Evolutionary conservation across 2,888 invertebrate genomes (phyloP), one percentile per base, ranked within the genome.

Genomic region (Hesperia comma): DNA sequence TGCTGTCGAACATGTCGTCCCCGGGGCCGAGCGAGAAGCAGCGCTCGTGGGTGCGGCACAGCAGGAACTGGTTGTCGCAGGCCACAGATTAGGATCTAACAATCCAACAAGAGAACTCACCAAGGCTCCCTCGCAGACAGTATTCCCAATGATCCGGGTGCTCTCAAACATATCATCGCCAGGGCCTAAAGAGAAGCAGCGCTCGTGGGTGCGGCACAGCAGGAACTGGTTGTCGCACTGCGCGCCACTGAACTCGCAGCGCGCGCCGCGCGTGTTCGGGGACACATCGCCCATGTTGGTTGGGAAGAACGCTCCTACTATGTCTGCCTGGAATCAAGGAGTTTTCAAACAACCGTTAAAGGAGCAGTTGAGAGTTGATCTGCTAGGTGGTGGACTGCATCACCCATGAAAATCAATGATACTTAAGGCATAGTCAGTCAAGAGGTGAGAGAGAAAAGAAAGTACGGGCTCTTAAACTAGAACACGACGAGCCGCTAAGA

Each of bases 121-220:
- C 94, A 92, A 81, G 5, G 97, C 96, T 72, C 95, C 96, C 14
- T 93, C 84, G 75, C 90, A 95, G 64, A 98, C 93, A 63, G 93
- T 93, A 10, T 92, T 87, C 0, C 95, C 97, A 69, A 98, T 97
- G 58, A 98, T 96, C 79, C 92, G 93, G 0, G 97, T 96, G 81
- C 97, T 97, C 72, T 97, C 96, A 75, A 95, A 95, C 96, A 97
- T 97, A 77, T 97, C 95, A 1, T 90, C 93, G 0, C 97, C 97
- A 0, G 97, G 97, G 0, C 98, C 98, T 15, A 93, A 92, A 0
- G 97, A 95, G 72, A 95, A 94, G 83, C 98, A 98, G 67, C 94
- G 86, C 75, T 94, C 85, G 78, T 94, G 71, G 1, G 93, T 82
- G 67, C 84, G 79, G 77, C 97, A 97, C 6, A 95, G 88, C 58